Base-by-base conservation (phyloP, 2,797 vertebrate species). In the Allobates femoralis region DNA sequence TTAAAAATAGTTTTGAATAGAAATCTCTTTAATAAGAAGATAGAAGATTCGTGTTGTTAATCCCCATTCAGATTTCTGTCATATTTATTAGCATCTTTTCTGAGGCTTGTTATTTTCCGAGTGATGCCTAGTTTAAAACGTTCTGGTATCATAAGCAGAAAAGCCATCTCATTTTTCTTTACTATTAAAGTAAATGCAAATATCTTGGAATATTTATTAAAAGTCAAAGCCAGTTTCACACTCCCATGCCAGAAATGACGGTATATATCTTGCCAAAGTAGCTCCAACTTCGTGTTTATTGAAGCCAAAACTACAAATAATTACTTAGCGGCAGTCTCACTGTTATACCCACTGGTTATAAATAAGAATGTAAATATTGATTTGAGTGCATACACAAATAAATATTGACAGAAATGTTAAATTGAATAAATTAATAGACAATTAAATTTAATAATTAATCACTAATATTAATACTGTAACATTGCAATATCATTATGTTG, bases 41-140 rank as follows among this genome's bases (percentile, higher is more conserved):
- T 81, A 86, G 18, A 80, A 84, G 88, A 87, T 90, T 86, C 71
- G 26, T 89, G 34, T 53, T 69, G 14, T 86, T 89, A 91, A 91
- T 89, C 89, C n/a, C 86, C 85, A 90, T 88, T 88, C 83, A 91
- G 81, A 85, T 86, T 32, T 58, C 91, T 89, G 90, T 89, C 85
- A 78, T 76, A 88, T 87, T 87, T 78, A 89, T 87, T 90, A 91
- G 85, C 79, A 76, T 90, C 86, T 87, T 88, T 81, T 74, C 85
- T 66, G 84, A 91, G 75, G 91, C 83, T 90, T 90, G 90, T 89
- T 86, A 82, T 89, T 32, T 58, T 84, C 60, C 85, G 16, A 86
- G 69, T 87, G 69, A 86, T 89, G 69, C 66, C 19, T 79, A 88
- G 81, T 79, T 92, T 92, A 83, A 87, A 89, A 91, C 34, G 21